These are phyloP conservation scores for Pristionchus arcanus DNA, from an alignment of 2,888 invertebrate genomes.

Conservation along the genomic window DNA sequence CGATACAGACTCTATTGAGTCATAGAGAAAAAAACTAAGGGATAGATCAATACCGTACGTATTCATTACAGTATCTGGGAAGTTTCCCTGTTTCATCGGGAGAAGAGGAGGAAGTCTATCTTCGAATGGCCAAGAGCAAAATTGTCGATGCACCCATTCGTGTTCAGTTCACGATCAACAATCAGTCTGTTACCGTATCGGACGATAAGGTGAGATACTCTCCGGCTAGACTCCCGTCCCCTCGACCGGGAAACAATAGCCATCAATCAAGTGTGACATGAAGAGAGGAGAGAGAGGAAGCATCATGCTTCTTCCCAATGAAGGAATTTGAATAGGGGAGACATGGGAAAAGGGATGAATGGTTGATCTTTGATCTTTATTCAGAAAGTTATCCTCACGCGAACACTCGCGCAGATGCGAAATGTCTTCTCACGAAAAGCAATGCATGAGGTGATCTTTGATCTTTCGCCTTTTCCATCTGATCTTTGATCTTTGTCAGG, in stretches of 20 bases:
- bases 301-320: not conserved
- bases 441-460: constrained; percentile 37
- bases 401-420: constrained; percentile 20
- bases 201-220: constrained; percentile 50
- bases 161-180: constrained; percentile 52
- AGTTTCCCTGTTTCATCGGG: constrained; percentile 47
- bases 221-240: not conserved
- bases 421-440: constrained; percentile 10
- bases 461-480: not conserved
- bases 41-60: constrained; percentile 7
- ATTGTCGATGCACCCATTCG: constrained; percentile 10
- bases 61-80: constrained; percentile 51
- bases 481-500: constrained; percentile 48
- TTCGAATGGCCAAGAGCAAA: constrained; percentile 21
- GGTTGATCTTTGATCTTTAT: constrained; percentile 40
- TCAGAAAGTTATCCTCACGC: constrained; percentile 25
- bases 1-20: constrained; percentile 18
- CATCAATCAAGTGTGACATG: constrained; percentile 34
- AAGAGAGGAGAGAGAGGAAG: not conserved
- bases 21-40: not conserved
- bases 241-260: constrained; percentile 31
- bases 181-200: constrained; percentile 45
- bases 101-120: constrained; percentile 24
- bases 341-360: not conserved
- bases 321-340: constrained; percentile 37